phyloP scores from a whole-genome alignment of 35 echinoderm and acorn worm genomes.

The Acanthaster planci region DNA sequence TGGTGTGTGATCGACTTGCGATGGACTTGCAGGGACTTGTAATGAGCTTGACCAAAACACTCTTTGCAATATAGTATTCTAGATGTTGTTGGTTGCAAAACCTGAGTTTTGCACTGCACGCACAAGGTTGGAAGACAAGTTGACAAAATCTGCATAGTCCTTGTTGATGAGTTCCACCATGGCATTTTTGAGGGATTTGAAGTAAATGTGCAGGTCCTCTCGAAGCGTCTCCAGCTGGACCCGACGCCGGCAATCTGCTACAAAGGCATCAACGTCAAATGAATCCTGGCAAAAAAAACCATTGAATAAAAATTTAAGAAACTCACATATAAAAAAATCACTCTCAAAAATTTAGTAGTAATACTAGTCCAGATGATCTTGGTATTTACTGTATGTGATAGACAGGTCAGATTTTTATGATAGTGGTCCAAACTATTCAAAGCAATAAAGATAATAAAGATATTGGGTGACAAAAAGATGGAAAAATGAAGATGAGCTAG shows the following conservation, averaged over 20 bases:
- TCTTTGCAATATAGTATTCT: too few relatives aligned
- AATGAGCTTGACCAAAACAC: too few relatives aligned
- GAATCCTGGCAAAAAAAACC: conserved; percentile 54
- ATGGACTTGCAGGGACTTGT: too few relatives aligned
- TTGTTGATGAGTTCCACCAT: conserved; percentile 99
- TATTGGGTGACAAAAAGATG: too few relatives aligned
- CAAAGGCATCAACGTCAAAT: conserved; percentile 98
- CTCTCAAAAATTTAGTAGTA: not conserved
- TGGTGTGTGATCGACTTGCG: too few relatives aligned
- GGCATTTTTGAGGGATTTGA: conserved; percentile 92
- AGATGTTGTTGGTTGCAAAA: too few relatives aligned
- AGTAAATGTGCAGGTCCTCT: conserved; percentile 95
- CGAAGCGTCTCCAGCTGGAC: conserved; percentile 90
- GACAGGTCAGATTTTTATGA: not conserved
- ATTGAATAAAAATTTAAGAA: not conserved
- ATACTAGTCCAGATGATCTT: not conserved
- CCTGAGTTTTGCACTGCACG: too few relatives aligned
- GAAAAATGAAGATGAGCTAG: too few relatives aligned
- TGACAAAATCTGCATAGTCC: conserved; percentile 99
- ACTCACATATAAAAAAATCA: not conserved
- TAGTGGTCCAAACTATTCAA: not conserved
- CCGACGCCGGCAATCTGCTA: conserved; percentile 83
- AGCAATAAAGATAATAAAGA: too few relatives aligned
- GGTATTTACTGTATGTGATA: not conserved
- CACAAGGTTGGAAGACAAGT: conserved; percentile 95